Evolutionary conservation across 1,140 invertebrate genomes (phyloP).

Genomic region (Diabrotica virgifera): DNA sequence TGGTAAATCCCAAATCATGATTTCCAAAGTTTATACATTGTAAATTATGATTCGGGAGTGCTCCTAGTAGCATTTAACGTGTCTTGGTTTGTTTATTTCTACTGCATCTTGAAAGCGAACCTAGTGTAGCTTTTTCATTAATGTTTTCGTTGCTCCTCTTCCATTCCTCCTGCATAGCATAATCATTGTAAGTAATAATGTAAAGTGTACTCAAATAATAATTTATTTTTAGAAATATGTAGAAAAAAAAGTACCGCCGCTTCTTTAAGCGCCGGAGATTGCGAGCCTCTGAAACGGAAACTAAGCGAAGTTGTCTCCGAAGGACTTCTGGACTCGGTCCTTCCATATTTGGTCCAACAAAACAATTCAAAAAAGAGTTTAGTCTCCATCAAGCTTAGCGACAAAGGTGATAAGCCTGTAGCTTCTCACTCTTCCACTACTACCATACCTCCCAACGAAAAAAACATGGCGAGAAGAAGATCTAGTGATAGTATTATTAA

Average conservation of each 20-base stretch:
- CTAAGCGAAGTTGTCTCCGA: slow-evolving; percentile 68
- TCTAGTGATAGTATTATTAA: slow-evolving; percentile 18
- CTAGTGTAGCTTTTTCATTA: too few species aligned
- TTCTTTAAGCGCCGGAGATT: slow-evolving; percentile 12
- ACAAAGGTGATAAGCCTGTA: background rate
- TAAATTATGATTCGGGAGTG: too few species aligned
- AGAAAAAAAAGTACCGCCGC: slow-evolving; percentile 11
- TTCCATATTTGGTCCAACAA: slow-evolving; percentile 50
- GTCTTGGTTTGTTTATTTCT: too few species aligned
- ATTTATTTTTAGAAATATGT: slow-evolving; percentile 10
- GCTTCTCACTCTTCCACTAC: background rate
- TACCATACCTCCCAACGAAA: slow-evolving; percentile 6
- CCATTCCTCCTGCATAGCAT: too few species aligned
- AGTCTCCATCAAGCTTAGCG: slow-evolving; percentile 1
- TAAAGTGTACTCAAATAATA: background rate
- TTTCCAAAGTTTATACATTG: too few species aligned
- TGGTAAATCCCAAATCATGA: too few species aligned
- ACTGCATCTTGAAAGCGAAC: too few species aligned
- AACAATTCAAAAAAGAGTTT: slow-evolving; percentile 19
- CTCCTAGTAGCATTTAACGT: too few species aligned
- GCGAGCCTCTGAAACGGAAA: slow-evolving; percentile 47
- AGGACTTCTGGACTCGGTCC: slow-evolving; percentile 72
- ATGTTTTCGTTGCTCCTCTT: too few species aligned
- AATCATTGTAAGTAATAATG: background rate
- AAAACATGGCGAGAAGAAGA: slow-evolving; percentile 21